Evolutionary conservation across 2,888 invertebrate species (phyloP), one percentile per base, ranked within the genome.

Genomic region (Sinotaia quadrata): DNA sequence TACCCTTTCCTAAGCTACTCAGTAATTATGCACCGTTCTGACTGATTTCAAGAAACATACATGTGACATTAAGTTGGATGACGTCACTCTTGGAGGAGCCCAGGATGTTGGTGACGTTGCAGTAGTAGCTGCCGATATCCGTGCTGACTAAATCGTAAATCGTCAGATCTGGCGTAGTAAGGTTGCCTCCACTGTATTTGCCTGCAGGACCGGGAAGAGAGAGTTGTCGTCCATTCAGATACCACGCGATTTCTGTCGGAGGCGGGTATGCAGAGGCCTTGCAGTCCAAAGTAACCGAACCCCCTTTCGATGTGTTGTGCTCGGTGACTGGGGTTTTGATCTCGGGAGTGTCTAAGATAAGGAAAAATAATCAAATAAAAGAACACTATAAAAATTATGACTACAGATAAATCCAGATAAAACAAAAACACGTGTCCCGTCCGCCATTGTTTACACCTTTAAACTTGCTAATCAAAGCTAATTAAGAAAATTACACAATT

Each of bases 51-150:
- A n/a, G 10, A 41, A 21, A 41, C 41, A 12, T 15, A 41, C 41
- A 41, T 15, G 41, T 41, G 10, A 41, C 15, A 18, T 10, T 41
- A 18, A 41, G 12, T 10, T 41, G 10, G 12, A 41, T 15, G 10
- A 12, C 41, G 12, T 10, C 12, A 12, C 12, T 12, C 12, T 41
- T 12, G 12, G 34, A 27, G 24, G 15, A 36, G 15, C 59, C 59
- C 7, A 34, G 18, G 33, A 15, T 58, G 49, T 71, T 73, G 4
- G 49, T 63, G 7, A 68, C 73, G 29, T 44, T 36, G 60, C 73
- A 73, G 21, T 58, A 33, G 37, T 73, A 73, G n/a, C 33, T 37
- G 8, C 70, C 73, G 31, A 47, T 57, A 44, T 73, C 73, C 7
- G 54, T 29, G 12, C 24, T n/a, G 0, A 47, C 49, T 12, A 61